Conservation (phyloP, 2,113 vertebrate genomes). For the Ailurus styani region DNA sequence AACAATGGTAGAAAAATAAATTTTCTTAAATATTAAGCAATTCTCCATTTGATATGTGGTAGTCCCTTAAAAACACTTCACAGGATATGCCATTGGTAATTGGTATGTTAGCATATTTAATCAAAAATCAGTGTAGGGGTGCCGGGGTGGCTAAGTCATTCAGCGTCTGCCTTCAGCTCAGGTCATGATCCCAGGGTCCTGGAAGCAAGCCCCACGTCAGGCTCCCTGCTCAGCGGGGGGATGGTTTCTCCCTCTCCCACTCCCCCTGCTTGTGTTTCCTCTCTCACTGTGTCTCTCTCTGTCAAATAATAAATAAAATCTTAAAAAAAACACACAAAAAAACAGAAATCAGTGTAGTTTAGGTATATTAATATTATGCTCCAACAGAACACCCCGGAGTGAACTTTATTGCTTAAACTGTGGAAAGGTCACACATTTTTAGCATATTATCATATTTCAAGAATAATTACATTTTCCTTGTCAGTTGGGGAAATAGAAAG, state of each 20-base stretch:
- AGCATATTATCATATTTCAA: slow-evolving; percentile 43
- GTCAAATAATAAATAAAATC: no score
- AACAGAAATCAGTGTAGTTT: neutral
- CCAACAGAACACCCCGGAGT: slow-evolving; percentile 12
- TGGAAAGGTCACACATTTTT: slow-evolving; percentile 61
- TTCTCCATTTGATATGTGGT: neutral
- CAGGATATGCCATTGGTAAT: neutral
- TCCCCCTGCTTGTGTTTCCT: no score
- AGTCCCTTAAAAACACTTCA: neutral
- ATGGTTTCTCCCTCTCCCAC: no score
- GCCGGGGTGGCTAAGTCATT: no score
- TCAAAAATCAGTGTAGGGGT: slow-evolving; percentile 7
- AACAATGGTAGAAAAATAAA: neutral
- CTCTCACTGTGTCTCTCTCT: no score
- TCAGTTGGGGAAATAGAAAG: slow-evolving; percentile 58
- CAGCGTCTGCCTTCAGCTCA: no score
- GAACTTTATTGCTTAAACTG: slow-evolving; percentile 55
- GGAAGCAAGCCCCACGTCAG: no score
- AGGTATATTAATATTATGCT: slow-evolving; percentile 36
- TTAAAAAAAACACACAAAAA: no score
- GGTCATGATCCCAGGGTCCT: no score
- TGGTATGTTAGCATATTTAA: slow-evolving; percentile 24
- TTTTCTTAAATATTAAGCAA: neutral
- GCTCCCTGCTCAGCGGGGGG: no score
- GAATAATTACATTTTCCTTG: slow-evolving; percentile 66